These are phyloP conservation scores for Phthorimaea operculella DNA, from an alignment of 1,140 invertebrate genomes.

Conservation along the genomic window DNA sequence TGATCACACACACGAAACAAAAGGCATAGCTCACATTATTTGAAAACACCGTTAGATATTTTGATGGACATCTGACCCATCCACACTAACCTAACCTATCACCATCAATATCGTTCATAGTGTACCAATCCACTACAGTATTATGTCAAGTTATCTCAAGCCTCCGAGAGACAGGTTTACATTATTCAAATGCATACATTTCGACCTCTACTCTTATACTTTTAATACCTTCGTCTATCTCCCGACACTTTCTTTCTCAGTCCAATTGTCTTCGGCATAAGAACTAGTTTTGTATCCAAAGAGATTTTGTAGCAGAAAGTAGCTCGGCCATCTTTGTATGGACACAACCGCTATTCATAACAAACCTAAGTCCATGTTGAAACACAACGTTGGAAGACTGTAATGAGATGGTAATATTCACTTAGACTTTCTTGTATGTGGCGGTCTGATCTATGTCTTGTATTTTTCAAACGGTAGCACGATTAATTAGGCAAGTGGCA, in stretches of 20 bases:
- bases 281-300: background rate
- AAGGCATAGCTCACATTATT: background rate
- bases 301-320: conserved; percentile 2
- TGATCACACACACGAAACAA: no score
- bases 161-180: conserved; percentile 48
- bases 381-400: conserved; percentile 35
- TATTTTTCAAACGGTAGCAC: no score
- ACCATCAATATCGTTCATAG: conserved; percentile 29
- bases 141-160: conserved; percentile 59
- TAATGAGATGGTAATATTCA: conserved; percentile 30
- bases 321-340: conserved; percentile 9
- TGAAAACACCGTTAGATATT: background rate
- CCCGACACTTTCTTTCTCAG: background rate
- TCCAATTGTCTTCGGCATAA: background rate
- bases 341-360: conserved; percentile 33
- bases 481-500: no score
- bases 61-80: conserved; percentile 8
- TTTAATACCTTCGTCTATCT: background rate
- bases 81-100: conserved; percentile 18
- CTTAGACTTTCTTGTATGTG: background rate
- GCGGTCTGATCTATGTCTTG: no score
- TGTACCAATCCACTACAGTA: conserved; percentile 34
- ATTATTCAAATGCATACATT: conserved; percentile 59
- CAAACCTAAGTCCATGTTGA: conserved; percentile 35
- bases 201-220: conserved; percentile 11